Conservation (phyloP, 2,113 vertebrate genomes). For the Bombycilla garrulus region DNA sequence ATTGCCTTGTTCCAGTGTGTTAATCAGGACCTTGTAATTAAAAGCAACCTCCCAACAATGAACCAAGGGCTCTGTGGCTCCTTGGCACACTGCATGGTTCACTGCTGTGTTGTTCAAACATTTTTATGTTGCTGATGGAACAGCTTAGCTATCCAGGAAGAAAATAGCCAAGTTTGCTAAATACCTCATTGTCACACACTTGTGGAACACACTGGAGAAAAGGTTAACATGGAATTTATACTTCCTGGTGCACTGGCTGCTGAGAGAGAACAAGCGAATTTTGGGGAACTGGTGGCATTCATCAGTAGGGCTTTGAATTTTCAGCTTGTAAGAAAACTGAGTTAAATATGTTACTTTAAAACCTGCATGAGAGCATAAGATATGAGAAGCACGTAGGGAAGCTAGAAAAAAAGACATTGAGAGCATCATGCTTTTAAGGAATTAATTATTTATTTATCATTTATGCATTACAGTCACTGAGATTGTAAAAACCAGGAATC, state of each 20-base stretch:
- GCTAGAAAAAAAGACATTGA: background rate
- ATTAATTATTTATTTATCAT: background rate
- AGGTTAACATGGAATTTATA: background rate
- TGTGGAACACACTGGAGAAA: background rate
- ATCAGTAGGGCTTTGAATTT: background rate
- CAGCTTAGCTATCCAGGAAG: background rate
- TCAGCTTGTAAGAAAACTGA: background rate
- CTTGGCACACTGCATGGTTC: background rate
- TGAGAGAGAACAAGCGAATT: background rate
- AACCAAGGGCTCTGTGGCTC: background rate
- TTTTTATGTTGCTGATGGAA: background rate
- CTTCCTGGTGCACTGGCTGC: background rate
- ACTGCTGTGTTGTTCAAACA: background rate
- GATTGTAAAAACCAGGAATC: background rate
- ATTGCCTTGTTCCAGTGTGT: constrained; percentile 18
- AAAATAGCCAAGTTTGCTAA: background rate
- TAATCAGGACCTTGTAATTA: constrained; percentile 42
- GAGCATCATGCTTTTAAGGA: background rate
- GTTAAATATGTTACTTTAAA: background rate
- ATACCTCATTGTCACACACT: background rate
- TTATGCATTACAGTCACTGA: background rate
- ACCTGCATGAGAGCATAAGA: background rate
- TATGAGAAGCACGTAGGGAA: background rate
- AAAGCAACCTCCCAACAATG: background rate
- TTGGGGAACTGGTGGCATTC: background rate